Evolutionary conservation across 2,797 vertebrate genomes (phyloP).

Genomic region (Sebastes ruberrimus): DNA sequence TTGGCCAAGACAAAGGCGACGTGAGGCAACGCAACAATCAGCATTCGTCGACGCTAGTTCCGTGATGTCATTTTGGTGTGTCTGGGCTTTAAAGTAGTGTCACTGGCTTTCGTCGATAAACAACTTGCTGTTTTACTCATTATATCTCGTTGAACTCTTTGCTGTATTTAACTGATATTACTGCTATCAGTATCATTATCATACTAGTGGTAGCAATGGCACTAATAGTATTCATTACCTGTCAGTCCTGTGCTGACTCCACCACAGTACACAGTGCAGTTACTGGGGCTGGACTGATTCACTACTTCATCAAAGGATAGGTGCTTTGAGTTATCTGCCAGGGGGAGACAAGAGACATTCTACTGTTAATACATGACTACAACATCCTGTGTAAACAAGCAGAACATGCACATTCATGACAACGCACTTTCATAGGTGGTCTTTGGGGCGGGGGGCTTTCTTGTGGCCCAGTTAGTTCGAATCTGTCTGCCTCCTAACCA

Average conservation of each 20-base stretch:
- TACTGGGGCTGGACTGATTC: slow-evolving; percentile 96
- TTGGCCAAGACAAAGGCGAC: no score
- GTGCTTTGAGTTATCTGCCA: slow-evolving; percentile 90
- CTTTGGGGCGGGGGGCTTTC: slow-evolving; percentile 97
- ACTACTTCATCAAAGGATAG: slow-evolving; percentile 97
- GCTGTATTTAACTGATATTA: not conserved
- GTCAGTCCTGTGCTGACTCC: slow-evolving; percentile 94
- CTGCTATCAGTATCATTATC: not conserved
- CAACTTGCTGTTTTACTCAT: not conserved
- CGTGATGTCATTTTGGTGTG: not conserved
- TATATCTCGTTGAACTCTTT: not conserved
- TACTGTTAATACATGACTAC: not conserved
- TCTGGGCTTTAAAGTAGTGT: not conserved
- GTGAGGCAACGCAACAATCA: not conserved
- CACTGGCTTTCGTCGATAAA: not conserved
- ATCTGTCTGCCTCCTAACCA: slow-evolving; percentile 98
- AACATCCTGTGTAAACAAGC: not conserved
- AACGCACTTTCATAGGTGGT: slow-evolving; percentile 92
- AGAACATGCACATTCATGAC: not conserved
- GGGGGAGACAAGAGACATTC: not conserved
- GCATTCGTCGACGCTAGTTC: not conserved
- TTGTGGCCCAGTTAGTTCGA: slow-evolving; percentile 98
- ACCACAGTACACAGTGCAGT: slow-evolving; percentile 98
- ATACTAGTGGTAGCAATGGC: not conserved
- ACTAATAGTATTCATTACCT: slow-evolving; percentile 77